Base-by-base conservation (phyloP, 2,113 vertebrate genomes). In the Pardalotus punctatus region DNA sequence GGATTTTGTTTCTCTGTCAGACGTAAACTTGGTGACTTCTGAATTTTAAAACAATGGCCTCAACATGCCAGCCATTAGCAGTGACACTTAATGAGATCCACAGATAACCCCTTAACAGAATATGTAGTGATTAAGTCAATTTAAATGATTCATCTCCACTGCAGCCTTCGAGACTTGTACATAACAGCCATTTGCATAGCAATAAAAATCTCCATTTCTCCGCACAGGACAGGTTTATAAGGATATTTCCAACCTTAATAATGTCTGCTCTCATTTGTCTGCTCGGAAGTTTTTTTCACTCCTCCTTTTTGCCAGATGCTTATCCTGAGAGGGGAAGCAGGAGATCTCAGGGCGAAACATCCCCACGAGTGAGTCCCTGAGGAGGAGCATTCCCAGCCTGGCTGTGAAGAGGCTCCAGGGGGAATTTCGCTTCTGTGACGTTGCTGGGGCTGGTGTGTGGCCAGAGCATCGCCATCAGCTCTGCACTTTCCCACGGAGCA, bases 71-170 rank as follows among this genome's bases (percentile, higher is more conserved):
- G 0, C 83, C 79, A 42, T 91, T 62, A 92, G 78, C 70, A 81
- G 36, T 5, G 70, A 65, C 24, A 56, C 60, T 78, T 48, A n/a
- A 79, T 29, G 58, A 88, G 81, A 53, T 74, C 76, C 23, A 5
- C 80, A 79, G 67, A 76, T 70, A 91, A 86, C 54, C 76, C 72
- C 58, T 73, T 60, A 48, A 69, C 71, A 81, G 93, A 87, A n/a
- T 38, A 93, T 10, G 29, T 5, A 40, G 61, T 9, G 67, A 91
- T 94, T 62, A 89, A 86, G 81, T 89, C 70, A 73, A 94, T 94
- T 88, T 83, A 74, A 91, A 66, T 78, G 89, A 94, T 94, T 95
- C 64, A 93, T 92, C 94, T 81, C 61, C 76, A 20, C 64, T 23
- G 64, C 93, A 95, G 83, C 77, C 88, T 16, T 38, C 29, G 89